Evolutionary conservation across 2,113 vertebrate species (phyloP).

Genomic region (Phalacrocorax carbo): DNA sequence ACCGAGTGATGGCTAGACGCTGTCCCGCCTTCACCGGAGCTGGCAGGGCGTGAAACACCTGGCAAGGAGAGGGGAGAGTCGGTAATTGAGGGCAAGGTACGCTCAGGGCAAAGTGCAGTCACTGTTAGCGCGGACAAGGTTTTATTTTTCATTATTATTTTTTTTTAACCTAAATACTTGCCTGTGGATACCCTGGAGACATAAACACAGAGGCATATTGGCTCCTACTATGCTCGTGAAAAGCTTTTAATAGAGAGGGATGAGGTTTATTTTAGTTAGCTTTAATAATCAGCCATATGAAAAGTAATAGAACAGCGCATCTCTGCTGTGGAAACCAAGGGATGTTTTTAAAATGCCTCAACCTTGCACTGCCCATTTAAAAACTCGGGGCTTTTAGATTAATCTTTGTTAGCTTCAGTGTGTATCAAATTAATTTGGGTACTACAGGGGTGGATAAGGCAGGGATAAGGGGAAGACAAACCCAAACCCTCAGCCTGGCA

Average conservation of each 20-base stretch:
- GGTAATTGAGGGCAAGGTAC: not conserved
- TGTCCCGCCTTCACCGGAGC: not conserved
- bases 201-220: not conserved
- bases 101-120: not conserved
- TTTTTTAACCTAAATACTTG: not conserved
- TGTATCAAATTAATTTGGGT: not conserved
- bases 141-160: not conserved
- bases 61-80: not conserved
- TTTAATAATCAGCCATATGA: not conserved
- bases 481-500: not conserved
- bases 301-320: not conserved
- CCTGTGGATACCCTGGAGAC: not conserved
- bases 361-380: not conserved
- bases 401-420: not conserved
- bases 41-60: not conserved
- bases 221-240: not conserved
- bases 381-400: not conserved
- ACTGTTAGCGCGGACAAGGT: not conserved
- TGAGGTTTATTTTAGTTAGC: not conserved
- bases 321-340: not conserved
- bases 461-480: not conserved
- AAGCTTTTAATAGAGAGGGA: not conserved
- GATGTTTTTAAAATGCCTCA: not conserved
- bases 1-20: rapidly evolving
- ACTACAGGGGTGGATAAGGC: not conserved